These are phyloP conservation scores for Sylvilagus bachmani DNA, from an alignment of 2,113 vertebrate species.

Conservation along the genomic window DNA sequence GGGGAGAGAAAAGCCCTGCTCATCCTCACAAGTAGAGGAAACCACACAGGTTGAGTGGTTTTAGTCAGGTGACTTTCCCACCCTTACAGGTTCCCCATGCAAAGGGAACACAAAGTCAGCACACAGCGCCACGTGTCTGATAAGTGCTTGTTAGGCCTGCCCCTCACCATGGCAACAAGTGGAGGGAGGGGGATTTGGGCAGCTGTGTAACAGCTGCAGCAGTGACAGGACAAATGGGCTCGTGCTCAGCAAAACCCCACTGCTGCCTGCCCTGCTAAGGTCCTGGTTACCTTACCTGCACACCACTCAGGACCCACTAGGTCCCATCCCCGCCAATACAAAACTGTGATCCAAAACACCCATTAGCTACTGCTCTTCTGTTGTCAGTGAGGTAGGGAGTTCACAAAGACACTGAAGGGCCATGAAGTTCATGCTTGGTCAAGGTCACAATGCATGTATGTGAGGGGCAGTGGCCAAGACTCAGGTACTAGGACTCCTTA, in stretches of 20 bases:
- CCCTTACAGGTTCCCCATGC: background rate
- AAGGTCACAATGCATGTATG: background rate
- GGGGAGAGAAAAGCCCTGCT: background rate
- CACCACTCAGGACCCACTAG: background rate
- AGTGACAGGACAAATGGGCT: background rate
- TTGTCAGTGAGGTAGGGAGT: background rate
- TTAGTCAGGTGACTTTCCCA: background rate
- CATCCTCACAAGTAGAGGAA: background rate
- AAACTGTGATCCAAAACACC: background rate
- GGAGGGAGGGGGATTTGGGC: background rate
- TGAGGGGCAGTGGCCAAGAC: background rate
- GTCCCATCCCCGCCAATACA: background rate
- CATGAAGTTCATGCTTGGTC: background rate
- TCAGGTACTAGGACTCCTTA: background rate
- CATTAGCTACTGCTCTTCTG: background rate
- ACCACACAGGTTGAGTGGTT: background rate
- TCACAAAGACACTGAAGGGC: background rate
- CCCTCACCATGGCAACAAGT: conserved; percentile 70
- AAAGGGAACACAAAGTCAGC: conserved; percentile 35
- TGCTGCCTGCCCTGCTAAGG: background rate
- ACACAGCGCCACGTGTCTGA: background rate
- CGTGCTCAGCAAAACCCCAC: background rate
- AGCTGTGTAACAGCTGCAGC: background rate
- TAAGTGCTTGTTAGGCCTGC: conserved; percentile 41
- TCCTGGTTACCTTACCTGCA: background rate